These are phyloP conservation scores for Nansenia antarctica DNA, from an alignment of 2,113 vertebrate species.

Conservation along the genomic window DNA sequence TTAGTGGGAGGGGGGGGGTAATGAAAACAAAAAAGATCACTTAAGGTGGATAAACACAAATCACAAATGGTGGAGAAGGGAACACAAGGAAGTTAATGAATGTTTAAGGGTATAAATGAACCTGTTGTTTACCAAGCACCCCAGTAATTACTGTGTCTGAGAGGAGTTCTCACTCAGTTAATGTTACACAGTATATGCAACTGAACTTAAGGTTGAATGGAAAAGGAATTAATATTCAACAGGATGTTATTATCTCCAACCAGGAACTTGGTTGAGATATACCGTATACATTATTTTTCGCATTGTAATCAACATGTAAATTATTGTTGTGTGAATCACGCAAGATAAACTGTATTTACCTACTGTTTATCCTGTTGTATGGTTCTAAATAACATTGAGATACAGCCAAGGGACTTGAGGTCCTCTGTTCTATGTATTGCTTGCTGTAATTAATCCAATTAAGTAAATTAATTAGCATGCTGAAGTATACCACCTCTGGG, in stretches of 20 bases:
- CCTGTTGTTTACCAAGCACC: neutral
- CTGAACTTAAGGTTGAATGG: neutral
- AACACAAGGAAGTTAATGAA: neutral
- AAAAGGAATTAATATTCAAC: neutral
- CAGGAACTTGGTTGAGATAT: no score
- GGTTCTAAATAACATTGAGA: neutral
- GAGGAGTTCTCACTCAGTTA: neutral
- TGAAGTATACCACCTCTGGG: conserved; percentile 37
- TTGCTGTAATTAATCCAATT: conserved; percentile 54
- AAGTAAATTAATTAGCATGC: conserved; percentile 43
- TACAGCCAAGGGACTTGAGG: conserved; percentile 29
- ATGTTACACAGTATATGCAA: neutral
- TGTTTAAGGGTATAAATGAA: neutral
- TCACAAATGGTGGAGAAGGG: neutral
- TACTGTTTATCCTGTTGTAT: neutral
- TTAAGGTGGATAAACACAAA: neutral
- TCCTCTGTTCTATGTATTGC: conserved; percentile 24
- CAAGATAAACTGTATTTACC: conserved; percentile 1
- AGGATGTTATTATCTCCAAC: no score
- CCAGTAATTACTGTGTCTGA: neutral
- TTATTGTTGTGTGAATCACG: neutral
- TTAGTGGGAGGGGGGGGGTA: neutral
- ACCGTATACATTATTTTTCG: no score
- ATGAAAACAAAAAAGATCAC: neutral
- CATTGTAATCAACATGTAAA: no score